Evolutionary conservation across 2,888 invertebrate genomes (phyloP).

Genomic region (Melanargia galathea): DNA sequence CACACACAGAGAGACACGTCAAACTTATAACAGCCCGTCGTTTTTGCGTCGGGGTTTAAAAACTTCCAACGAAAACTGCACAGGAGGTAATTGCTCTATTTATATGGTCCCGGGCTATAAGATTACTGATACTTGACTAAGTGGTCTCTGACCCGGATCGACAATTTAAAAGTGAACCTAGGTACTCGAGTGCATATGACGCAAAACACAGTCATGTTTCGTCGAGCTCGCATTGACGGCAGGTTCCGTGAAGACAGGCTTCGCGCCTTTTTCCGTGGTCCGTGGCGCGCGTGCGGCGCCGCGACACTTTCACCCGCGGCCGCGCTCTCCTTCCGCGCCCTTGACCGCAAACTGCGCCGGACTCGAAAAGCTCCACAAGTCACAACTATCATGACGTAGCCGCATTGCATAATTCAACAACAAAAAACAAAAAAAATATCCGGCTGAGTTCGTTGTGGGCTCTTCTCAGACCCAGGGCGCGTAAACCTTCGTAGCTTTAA

Average conservation of each 20-base stretch:
- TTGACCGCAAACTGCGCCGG: not conserved
- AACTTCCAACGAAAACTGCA: too few relatives aligned
- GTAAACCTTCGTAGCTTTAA: too few relatives aligned
- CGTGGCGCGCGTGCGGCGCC: not conserved
- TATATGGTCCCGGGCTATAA: too few relatives aligned
- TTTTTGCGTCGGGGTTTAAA: too few relatives aligned
- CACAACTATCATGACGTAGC: not conserved
- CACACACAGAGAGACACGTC: too few relatives aligned
- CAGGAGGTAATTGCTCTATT: too few relatives aligned
- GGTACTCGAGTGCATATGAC: not conserved
- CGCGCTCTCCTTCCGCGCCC: not conserved
- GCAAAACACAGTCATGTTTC: not conserved
- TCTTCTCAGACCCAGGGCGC: too few relatives aligned
- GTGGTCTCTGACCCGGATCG: too few relatives aligned
- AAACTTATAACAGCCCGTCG: too few relatives aligned
- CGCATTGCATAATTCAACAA: constrained; percentile 1
- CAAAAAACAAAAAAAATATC: too few relatives aligned
- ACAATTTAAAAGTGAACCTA: not conserved
- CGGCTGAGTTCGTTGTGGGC: too few relatives aligned
- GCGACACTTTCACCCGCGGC: not conserved
- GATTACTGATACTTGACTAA: too few relatives aligned
- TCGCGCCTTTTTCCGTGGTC: not conserved
- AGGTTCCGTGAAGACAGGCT: not conserved
- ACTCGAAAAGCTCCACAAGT: not conserved
- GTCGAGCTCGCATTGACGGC: not conserved